Evolutionary conservation across 2,797 vertebrate species (phyloP).

Genomic region (Peromyscus nudipes): DNA sequence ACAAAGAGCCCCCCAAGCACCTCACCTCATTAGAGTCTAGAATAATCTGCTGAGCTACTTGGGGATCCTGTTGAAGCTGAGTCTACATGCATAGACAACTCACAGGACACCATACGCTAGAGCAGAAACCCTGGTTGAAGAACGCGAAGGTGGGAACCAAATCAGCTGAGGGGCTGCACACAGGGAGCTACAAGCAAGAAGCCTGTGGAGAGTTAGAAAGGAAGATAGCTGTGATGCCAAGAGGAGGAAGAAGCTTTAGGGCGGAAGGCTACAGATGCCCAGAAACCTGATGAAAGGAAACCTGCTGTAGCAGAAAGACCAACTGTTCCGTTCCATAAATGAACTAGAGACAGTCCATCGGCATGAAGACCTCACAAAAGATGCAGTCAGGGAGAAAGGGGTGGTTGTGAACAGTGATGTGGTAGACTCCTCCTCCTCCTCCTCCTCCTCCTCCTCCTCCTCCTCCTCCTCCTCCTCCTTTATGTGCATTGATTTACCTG

Average conservation of each 20-base stretch:
- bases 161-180: background rate
- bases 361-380: background rate
- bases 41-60: background rate
- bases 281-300: background rate
- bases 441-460: accelerated
- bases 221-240: background rate
- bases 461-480: accelerated
- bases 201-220: background rate
- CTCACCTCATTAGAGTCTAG: background rate
- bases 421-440: background rate
- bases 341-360: background rate
- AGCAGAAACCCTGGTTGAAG: background rate
- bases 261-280: background rate
- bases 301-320: background rate
- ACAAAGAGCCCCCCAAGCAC: background rate
- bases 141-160: background rate
- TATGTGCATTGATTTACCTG: background rate
- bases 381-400: background rate
- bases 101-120: background rate
- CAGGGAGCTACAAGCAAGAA: background rate
- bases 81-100: background rate
- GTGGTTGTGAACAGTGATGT: background rate
- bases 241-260: background rate
- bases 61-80: background rate
- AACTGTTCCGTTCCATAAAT: too few species aligned